These are phyloP conservation scores for Dysmachus trigonus DNA, from an alignment of 2,888 invertebrate species.

Conservation along the genomic window DNA sequence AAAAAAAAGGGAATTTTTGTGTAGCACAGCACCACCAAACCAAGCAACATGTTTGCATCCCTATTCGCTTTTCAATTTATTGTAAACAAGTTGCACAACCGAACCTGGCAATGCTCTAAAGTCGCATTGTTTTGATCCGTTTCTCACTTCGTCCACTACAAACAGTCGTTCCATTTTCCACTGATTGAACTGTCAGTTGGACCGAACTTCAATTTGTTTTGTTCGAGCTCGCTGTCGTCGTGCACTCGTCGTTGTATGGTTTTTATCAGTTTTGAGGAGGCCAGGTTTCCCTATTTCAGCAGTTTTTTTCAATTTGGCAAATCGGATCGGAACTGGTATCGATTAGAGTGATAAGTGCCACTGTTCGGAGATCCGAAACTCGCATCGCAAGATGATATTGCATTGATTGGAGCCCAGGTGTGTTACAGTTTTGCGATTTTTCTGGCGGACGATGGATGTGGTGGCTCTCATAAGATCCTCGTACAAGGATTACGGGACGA, in stretches of 20 bases:
- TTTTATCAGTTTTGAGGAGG: background rate
- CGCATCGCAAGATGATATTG: constrained; percentile 9
- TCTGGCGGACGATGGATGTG: constrained; percentile 55
- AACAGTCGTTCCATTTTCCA: background rate
- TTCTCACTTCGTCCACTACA: background rate
- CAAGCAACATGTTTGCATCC: background rate
- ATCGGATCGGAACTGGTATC: background rate
- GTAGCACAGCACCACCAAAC: too few relatives aligned
- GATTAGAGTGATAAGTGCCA: background rate
- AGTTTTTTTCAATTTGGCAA: background rate
- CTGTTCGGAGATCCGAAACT: background rate
- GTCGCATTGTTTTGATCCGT: background rate
- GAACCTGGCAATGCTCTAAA: background rate
- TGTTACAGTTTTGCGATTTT: background rate
- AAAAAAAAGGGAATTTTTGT: too few relatives aligned
- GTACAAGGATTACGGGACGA: constrained; percentile 56
- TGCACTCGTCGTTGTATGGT: background rate
- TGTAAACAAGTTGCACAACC: background rate
- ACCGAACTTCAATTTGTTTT: background rate
- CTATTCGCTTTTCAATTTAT: background rate
- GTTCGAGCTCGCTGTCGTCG: background rate
- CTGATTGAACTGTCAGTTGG: background rate
- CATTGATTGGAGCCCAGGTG: background rate
- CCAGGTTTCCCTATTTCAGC: background rate
- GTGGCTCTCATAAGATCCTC: constrained; percentile 55